phyloP scores from a whole-genome alignment of 2,888 invertebrate species.

The Autographa pulchrina region DNA sequence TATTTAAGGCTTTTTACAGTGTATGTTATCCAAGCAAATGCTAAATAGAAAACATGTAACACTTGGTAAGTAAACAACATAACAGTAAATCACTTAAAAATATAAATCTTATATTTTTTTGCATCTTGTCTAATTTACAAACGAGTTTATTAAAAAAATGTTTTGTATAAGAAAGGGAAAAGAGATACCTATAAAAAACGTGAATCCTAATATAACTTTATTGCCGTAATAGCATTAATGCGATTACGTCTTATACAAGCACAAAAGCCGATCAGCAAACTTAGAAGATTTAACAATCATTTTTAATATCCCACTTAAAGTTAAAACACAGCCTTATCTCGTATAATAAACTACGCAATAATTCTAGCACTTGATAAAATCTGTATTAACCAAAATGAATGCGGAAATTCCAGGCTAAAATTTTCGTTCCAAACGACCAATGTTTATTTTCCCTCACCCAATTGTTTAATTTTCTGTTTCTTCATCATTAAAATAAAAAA shows the following conservation, averaged over 20 bases:
- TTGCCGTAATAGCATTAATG: too few relatives aligned
- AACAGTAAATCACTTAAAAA: too few relatives aligned
- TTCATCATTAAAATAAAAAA: slow-evolving; percentile 44
- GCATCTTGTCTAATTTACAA: background rate
- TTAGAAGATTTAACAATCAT: background rate
- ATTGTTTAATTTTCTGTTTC: slow-evolving; percentile 60
- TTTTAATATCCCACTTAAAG: background rate
- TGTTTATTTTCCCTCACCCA: slow-evolving; percentile 55
- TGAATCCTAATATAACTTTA: too few relatives aligned
- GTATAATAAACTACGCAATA: slow-evolving; percentile 28
- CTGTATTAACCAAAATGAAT: slow-evolving; percentile 38
- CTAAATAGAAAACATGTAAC: background rate
- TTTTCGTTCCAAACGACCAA: slow-evolving; percentile 37
- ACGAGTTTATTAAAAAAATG: too few relatives aligned
- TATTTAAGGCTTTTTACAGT: slow-evolving; percentile 6
- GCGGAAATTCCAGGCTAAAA: slow-evolving; percentile 30
- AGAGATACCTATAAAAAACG: too few relatives aligned
- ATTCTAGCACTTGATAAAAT: slow-evolving; percentile 50
- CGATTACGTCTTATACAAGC: background rate
- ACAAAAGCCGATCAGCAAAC: background rate
- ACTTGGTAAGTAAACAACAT: background rate
- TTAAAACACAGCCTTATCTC: background rate
- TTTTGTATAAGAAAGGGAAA: too few relatives aligned
- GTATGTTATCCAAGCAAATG: background rate
- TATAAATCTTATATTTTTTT: too few relatives aligned